These are phyloP conservation scores for Arizona elegans DNA, from an alignment of 2,113 vertebrate genomes.

Conservation along the genomic window DNA sequence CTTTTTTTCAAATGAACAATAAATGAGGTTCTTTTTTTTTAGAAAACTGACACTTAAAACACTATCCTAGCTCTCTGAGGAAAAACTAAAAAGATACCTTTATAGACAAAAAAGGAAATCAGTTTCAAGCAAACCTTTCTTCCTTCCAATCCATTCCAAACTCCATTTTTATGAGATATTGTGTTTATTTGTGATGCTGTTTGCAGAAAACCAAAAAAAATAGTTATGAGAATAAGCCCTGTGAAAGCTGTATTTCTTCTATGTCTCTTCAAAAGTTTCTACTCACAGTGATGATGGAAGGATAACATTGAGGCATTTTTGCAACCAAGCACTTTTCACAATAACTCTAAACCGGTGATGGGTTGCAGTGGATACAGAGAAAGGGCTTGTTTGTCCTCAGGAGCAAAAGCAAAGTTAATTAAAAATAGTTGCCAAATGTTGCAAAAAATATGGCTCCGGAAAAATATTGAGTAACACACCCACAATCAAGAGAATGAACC, in stretches of 20 bases:
- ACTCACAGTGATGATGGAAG: not conserved
- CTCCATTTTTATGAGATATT: not conserved
- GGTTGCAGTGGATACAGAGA: not conserved
- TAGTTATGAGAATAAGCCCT: not conserved
- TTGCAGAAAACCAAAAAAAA: not conserved
- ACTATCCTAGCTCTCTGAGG: not conserved
- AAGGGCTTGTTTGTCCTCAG: not conserved
- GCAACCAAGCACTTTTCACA: not conserved
- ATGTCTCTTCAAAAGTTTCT: not conserved
- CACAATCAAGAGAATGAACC: not conserved
- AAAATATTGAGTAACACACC: not conserved
- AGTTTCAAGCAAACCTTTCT: not conserved
- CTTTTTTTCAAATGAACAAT: not conserved
- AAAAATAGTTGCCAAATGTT: not conserved
- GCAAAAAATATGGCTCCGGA: not conserved
- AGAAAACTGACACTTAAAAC: not conserved
- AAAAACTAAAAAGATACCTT: not conserved
- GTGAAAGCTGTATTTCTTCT: not conserved
- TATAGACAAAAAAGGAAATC: not conserved
- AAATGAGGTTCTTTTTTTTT: not conserved
- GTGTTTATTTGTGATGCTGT: not conserved
- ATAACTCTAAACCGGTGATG: not conserved
- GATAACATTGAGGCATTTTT: not conserved
- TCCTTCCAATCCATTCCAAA: not conserved
- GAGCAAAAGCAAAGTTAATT: not conserved